phyloP scores from a whole-genome alignment of 2,113 vertebrate genomes.

The Antechinus stuartii region DNA sequence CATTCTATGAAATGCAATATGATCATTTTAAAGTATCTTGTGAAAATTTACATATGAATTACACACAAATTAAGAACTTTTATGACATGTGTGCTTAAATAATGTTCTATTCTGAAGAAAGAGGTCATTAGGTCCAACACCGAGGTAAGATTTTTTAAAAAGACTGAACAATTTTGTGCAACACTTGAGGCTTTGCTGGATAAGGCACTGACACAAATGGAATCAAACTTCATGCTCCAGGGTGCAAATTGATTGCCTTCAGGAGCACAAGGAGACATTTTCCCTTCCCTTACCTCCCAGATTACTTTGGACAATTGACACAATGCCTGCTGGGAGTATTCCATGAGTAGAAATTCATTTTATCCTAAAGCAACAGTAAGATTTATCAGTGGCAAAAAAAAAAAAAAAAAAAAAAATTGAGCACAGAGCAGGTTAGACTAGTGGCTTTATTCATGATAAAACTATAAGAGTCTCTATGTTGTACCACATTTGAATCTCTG shows the following conservation, averaged over 20 bases:
- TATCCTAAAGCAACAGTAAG: not conserved
- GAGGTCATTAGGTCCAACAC: not conserved
- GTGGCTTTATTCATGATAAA: not conserved
- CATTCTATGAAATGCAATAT: not conserved
- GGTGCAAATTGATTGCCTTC: not conserved
- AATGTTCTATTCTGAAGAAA: not conserved
- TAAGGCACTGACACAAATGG: not conserved
- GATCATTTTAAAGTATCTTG: not conserved
- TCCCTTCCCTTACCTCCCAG: not conserved
- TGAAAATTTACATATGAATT: not conserved
- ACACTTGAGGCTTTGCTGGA: not conserved
- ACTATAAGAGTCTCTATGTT: not conserved
- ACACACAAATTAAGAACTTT: not conserved
- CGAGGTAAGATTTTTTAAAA: not conserved
- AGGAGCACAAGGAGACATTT: not conserved
- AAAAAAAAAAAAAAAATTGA: not conserved
- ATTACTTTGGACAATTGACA: not conserved
- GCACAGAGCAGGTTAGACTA: not conserved
- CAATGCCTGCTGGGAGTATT: not conserved
- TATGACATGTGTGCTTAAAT: not conserved
- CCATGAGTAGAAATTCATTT: not conserved
- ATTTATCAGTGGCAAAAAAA: not conserved
- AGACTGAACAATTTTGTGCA: not conserved
- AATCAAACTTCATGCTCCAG: slow-evolving; percentile 13
- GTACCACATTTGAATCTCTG: not conserved